A percentile compares a stretch with the other conserved stretches of the same genome.
Evolutionary conservation across 2,888 invertebrate genomes (phyloP).

Genomic region (Cancer borealis): DNA sequence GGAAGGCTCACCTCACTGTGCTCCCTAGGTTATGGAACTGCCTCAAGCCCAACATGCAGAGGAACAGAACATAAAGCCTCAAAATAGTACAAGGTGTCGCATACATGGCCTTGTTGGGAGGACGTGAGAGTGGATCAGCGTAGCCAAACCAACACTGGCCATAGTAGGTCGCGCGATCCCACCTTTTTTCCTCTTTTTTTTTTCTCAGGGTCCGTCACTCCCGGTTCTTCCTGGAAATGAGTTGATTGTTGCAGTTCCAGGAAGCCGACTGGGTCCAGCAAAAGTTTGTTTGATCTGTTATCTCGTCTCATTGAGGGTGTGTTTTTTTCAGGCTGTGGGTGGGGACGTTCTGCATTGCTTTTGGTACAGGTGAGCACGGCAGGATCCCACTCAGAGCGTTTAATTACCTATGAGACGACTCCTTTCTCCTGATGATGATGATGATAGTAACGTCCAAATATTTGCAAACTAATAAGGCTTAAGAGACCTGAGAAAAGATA

Average conservation of each 20-base stretch:
- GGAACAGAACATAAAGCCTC: background rate
- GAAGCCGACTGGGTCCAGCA: constrained; percentile 31
- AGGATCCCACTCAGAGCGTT: background rate
- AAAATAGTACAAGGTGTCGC: background rate
- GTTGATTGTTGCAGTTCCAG: constrained; percentile 56
- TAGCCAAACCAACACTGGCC: background rate
- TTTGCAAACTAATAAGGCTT: background rate
- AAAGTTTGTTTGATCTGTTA: constrained; percentile 57
- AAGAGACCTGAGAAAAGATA: background rate
- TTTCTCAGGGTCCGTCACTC: constrained; percentile 1
- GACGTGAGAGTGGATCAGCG: background rate
- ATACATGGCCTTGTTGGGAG: background rate
- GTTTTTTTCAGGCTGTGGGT: constrained; percentile 39
- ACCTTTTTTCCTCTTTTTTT: background rate
- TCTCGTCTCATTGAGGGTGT: constrained; percentile 30
- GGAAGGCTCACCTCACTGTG: background rate
- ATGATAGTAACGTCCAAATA: background rate
- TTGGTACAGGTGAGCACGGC: background rate
- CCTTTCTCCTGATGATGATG: background rate
- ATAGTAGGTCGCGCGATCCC: constrained; percentile 22
- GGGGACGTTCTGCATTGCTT: constrained; percentile 15
- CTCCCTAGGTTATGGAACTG: background rate
- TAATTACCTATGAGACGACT: background rate
- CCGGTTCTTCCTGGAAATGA: constrained; percentile 49
- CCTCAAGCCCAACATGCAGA: background rate